These are phyloP conservation scores for Nesometra sesokonis DNA, from an alignment of 35 echinoderm and acorn worm genomes.

Conservation along the genomic window DNA sequence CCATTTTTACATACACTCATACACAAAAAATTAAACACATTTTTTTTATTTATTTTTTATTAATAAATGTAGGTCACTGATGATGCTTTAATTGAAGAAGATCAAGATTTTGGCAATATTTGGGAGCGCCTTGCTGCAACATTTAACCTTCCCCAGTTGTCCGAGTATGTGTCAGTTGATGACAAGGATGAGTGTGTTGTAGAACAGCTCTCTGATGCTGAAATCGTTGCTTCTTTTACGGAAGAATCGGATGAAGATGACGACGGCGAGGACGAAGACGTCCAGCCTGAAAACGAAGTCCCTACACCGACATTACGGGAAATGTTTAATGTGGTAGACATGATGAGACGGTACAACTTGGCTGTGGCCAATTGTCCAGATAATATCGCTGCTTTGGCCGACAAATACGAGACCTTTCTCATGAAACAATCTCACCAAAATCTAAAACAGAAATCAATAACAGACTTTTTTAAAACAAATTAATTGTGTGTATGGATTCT, in stretches of 20 bases:
- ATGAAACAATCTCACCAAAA: neutral
- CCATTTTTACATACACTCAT: neutral
- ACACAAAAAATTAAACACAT: neutral
- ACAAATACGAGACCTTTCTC: neutral
- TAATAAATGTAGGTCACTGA: neutral
- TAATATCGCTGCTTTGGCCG: neutral
- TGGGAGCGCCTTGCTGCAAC: neutral
- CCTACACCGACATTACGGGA: neutral
- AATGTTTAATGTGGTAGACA: neutral
- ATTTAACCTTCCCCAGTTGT: neutral
- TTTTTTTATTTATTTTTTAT: neutral
- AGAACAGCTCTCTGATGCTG: neutral
- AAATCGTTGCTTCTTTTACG: neutral
- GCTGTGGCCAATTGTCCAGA: neutral
- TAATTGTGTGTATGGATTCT: too few relatives aligned
- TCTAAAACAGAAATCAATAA: neutral
- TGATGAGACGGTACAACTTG: neutral
- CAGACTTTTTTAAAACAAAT: neutral
- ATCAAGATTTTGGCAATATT: constrained; percentile 9
- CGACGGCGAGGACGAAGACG: neutral
- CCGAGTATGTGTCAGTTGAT: neutral
- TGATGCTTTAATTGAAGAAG: neutral
- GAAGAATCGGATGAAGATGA: neutral
- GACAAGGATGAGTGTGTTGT: neutral
- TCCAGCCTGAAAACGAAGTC: neutral